Evolutionary conservation across 2,113 vertebrate species (phyloP), one percentile per base, ranked within the genome.

Genomic region (Nothocercus nigrocapillus): DNA sequence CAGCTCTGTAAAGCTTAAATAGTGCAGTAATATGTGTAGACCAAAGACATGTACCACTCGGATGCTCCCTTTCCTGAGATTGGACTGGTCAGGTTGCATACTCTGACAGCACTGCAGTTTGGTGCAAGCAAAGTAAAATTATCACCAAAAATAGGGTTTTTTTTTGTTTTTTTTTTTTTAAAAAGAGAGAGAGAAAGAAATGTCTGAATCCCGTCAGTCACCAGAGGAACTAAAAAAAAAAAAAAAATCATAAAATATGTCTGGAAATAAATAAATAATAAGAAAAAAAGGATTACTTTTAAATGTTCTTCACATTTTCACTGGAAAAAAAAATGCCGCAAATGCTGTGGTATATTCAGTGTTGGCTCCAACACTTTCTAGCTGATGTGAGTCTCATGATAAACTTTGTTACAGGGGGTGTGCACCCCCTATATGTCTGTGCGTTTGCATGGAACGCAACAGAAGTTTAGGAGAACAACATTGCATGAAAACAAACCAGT

Each of bases 401-500:
- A 86, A 84, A 54, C 62, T 63, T 21, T 59, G 32, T 64, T 49
- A 49, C 12, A 66, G 30, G 1, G 27, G 0, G 27, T 4, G 2
- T 18, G 25, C 3, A 0, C 11, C 22, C 30, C 30, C 12, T 20
- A 20, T 27, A 12, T 56, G 32, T 14, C 30, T 13, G 7, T 56
- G 6, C 13, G 27, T 2, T 2, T 13, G 8, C n/a, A 34, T 21
- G 9, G 7, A 69, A 27, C 12, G 85, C 76, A 91, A 7, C 6
- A 63, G 24, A 82, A 62, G 5, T 36, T 90, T 69, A 58, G 59
- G 56, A 93, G 51, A 64, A 32, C n/a, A 82, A 44, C 36, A 13
- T 0, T 1, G 16, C 34, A 53, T 11, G n/a, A 38, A 75, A 28
- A 3, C 67, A 70, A 85, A 74, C 3, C 7, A 25, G 22, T 27